Percentiles rank a stretch among this genome's conserved stretches.
Evolutionary conservation across 2,888 invertebrate genomes (phyloP).

Genomic region (Cantharis flavilabris): DNA sequence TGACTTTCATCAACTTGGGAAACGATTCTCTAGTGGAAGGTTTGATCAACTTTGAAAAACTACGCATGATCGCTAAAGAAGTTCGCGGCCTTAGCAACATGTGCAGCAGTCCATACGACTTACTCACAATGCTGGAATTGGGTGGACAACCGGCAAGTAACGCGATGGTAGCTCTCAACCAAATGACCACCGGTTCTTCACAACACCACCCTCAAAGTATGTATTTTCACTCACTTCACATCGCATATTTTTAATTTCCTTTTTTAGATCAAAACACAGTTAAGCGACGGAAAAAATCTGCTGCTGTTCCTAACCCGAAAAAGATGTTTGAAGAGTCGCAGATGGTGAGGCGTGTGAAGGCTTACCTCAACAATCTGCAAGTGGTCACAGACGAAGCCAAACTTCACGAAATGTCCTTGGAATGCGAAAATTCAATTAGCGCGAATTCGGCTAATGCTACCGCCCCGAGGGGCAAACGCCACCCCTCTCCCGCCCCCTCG

Average conservation of each 20-base stretch:
- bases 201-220: conserved; percentile 58
- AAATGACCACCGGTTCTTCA: conserved; percentile 76
- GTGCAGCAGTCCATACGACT: conserved; percentile 92
- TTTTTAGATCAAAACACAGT: conserved; percentile 79
- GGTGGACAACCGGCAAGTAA: conserved; percentile 86
- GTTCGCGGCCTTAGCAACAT: conserved; percentile 88
- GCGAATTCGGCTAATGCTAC: conserved; percentile 53
- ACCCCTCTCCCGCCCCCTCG: conserved; percentile 87
- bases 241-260: background rate
- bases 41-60: conserved; percentile 95
- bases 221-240: too few species aligned
- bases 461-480: conserved; percentile 57
- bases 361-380: conserved; percentile 91
- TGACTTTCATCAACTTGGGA: conserved; percentile 97
- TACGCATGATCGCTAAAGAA: conserved; percentile 98
- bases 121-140: conserved; percentile 81
- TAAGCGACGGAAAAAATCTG: conserved; percentile 86
- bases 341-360: conserved; percentile 96
- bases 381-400: conserved; percentile 91
- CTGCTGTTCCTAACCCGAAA: conserved; percentile 91
- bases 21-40: conserved; percentile 90
- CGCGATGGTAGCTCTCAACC: conserved; percentile 87
- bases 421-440: conserved; percentile 75
- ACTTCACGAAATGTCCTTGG: conserved; percentile 84
- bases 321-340: conserved; percentile 99